A percentile compares a stretch with the other conserved stretches of the same genome.
Conservation (phyloP, 2,113 vertebrate species). For the Laterallus jamaicensis region DNA sequence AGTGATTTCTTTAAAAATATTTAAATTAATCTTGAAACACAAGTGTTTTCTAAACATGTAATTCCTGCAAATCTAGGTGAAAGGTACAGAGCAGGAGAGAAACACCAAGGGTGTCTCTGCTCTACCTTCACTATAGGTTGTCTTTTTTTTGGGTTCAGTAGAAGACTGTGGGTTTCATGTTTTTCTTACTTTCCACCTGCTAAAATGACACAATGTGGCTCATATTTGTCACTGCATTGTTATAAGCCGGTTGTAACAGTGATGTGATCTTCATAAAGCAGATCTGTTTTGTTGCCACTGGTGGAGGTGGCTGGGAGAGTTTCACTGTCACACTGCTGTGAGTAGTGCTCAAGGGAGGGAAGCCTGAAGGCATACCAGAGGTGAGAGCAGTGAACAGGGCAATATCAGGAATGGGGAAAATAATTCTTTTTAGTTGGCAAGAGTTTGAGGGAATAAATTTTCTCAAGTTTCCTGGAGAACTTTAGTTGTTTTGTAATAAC, state of each 20-base stretch:
- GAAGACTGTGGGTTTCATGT: background rate
- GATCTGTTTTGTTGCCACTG: background rate
- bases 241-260: background rate
- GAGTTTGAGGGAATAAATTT: background rate
- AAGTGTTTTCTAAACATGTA: background rate
- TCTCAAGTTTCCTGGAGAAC: background rate
- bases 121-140: accelerated
- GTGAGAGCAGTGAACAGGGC: background rate
- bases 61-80: background rate
- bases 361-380: background rate
- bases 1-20: background rate
- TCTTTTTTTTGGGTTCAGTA: background rate
- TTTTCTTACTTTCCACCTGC: background rate
- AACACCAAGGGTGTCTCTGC: background rate
- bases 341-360: background rate
- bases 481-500: background rate
- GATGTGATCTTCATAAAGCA: background rate
- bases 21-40: background rate
- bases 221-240: background rate
- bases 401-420: background rate
- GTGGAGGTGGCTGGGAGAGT: background rate
- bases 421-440: background rate
- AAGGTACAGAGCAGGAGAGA: background rate
- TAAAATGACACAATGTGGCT: background rate
- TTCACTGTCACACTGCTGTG: background rate